Conservation (phyloP, 1,140 invertebrate species). For the Mercenaria mercenaria region DNA sequence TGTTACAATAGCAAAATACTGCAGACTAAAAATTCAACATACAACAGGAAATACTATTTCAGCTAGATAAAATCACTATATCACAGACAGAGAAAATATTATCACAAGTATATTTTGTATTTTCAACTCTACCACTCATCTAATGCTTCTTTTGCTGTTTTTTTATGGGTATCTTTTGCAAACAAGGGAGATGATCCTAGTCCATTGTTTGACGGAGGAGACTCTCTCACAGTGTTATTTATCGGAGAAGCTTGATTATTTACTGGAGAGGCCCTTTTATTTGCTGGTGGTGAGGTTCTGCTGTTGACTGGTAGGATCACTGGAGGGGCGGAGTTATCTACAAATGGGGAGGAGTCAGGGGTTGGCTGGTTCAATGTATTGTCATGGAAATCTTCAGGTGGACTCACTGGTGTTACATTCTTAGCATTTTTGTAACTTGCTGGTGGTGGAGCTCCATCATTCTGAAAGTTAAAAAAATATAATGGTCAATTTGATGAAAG, state of each 20-base stretch:
- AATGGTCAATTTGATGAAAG: not conserved
- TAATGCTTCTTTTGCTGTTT: not conserved
- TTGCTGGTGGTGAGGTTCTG: not conserved
- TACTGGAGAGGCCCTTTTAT: not conserved
- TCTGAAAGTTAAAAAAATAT: not conserved
- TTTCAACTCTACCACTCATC: slow-evolving; percentile 11
- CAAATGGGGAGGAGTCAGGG: not conserved
- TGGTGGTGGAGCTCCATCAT: not conserved
- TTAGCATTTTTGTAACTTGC: not conserved
- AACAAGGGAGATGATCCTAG: not conserved
- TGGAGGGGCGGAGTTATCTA: not conserved
- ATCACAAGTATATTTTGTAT: not conserved
- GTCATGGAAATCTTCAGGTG: not conserved
- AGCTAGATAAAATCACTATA: not conserved
- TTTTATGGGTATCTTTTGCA: not conserved
- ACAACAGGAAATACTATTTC: not conserved
- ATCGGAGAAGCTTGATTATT: not conserved
- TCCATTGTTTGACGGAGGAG: not conserved
- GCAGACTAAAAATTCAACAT: no score
- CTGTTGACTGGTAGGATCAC: not conserved
- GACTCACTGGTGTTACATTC: not conserved
- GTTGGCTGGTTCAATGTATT: not conserved
- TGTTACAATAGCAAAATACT: no score
- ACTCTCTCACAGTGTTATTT: not conserved
- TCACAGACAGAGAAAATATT: not conserved